Conservation (phyloP, 1,140 invertebrate species). For the Aphis gossypii region DNA sequence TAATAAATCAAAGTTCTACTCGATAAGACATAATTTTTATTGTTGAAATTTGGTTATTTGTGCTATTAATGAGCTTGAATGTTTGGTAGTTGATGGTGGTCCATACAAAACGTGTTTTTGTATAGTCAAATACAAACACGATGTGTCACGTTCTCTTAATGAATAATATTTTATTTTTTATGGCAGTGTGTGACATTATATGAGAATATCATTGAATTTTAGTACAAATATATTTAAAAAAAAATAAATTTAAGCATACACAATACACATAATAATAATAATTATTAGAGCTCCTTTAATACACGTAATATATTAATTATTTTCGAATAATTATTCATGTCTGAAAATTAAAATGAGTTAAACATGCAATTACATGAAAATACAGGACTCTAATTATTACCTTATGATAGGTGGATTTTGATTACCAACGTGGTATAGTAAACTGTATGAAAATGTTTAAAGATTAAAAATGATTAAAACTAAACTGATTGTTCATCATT, state of each 20-base stretch:
- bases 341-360: background rate
- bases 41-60: constrained; percentile 2
- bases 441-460: background rate
- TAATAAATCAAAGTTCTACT: background rate
- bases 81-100: background rate
- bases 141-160: background rate
- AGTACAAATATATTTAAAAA: background rate
- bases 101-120: background rate
- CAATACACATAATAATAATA: background rate
- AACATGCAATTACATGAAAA: background rate
- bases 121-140: background rate
- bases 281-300: background rate
- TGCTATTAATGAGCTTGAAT: background rate
- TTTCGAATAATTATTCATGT: background rate
- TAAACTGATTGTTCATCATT: background rate
- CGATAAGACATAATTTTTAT: background rate
- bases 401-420: background rate
- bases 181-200: background rate
- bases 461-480: background rate
- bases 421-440: background rate
- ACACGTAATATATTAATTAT: background rate
- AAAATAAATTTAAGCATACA: background rate
- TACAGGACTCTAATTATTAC: background rate
- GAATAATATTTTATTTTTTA: background rate
- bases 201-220: background rate